Percentiles rank a stretch among this genome's conserved stretches.
Evolutionary conservation across 2,888 invertebrate species (phyloP).

Genomic region (Dasypogon diadema): DNA sequence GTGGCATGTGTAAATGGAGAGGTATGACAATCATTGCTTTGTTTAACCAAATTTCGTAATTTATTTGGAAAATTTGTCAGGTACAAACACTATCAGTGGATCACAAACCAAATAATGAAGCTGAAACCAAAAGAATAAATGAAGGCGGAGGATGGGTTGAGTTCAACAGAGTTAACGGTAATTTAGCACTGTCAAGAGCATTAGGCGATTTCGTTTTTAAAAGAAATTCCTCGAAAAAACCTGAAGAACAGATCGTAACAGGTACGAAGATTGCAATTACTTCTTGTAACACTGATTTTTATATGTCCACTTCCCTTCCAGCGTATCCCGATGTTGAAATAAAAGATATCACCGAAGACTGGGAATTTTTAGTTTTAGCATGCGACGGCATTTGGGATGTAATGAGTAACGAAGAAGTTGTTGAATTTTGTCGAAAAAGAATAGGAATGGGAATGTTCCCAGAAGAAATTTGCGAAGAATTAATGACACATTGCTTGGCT

Average conservation of each 20-base stretch:
- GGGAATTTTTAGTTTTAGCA: constrained; percentile 96
- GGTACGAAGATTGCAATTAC: constrained; percentile 72
- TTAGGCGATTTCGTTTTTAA: constrained; percentile 98
- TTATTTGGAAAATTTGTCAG: constrained; percentile 59
- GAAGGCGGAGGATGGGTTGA: constrained; percentile 98
- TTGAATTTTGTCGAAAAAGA: constrained; percentile 87
- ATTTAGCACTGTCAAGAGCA: constrained; percentile 94
- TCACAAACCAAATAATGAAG: constrained; percentile 94
- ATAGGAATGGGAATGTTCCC: constrained; percentile 88
- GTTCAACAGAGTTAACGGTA: constrained; percentile 97
- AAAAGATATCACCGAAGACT: constrained; percentile 84
- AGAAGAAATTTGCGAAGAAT: constrained; percentile 94
- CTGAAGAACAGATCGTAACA: constrained; percentile 97
- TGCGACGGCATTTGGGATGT: constrained; percentile 99
- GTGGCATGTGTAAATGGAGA: constrained; percentile 88
- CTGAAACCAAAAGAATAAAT: constrained; percentile 87
- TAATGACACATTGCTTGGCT: constrained; percentile 94
- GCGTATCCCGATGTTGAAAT: constrained; percentile 94
- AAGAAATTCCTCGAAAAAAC: constrained; percentile 83
- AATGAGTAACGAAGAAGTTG: constrained; percentile 93
- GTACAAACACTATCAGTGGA: constrained; percentile 85
- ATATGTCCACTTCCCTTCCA: constrained; percentile 66
- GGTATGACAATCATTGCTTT: constrained; percentile 66
- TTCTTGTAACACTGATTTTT: constrained; percentile 33
- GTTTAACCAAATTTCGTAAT: not conserved